A percentile compares a stretch with the other conserved stretches of the same genome.
phyloP scores from a whole-genome alignment of 2,888 invertebrate species.

The Oscheius sp. region DNA sequence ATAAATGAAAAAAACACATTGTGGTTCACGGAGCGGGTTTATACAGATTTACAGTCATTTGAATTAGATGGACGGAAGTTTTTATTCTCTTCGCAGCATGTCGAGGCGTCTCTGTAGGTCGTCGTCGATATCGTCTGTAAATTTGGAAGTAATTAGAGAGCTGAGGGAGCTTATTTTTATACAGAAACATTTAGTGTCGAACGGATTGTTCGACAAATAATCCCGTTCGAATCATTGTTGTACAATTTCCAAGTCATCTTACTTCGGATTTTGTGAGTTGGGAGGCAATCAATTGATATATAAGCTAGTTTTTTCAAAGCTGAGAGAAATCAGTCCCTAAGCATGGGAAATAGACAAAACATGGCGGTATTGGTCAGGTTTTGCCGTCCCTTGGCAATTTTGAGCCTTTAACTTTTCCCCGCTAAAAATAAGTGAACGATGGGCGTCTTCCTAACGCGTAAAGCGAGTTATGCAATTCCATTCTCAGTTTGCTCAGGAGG shows the following conservation, averaged over 20 bases:
- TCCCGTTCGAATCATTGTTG: neutral
- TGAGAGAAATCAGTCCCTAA: no score
- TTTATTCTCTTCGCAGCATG: conserved; percentile 54
- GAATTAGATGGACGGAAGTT: neutral
- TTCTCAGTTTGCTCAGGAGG: no score
- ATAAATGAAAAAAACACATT: neutral
- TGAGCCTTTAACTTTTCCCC: no score
- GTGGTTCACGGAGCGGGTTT: neutral
- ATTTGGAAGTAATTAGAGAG: conserved; percentile 52
- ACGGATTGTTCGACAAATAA: no score
- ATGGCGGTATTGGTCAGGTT: no score
- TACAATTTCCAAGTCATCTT: conserved; percentile 7
- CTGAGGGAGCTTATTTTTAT: neutral
- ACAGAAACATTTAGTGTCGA: neutral
- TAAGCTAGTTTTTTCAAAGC: no score
- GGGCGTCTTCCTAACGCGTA: no score
- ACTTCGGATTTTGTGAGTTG: neutral
- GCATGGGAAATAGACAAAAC: no score
- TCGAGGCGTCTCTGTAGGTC: conserved; percentile 82
- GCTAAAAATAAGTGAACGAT: no score
- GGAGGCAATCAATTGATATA: no score
- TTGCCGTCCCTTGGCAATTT: no score
- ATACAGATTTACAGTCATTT: conserved; percentile 30
- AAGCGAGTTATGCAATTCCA: no score
- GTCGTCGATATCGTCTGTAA: conserved; percentile 82